Evolutionary conservation across 2,888 invertebrate genomes (phyloP), one percentile per base, ranked within the genome.

Genomic region (Sesia apiformis): DNA sequence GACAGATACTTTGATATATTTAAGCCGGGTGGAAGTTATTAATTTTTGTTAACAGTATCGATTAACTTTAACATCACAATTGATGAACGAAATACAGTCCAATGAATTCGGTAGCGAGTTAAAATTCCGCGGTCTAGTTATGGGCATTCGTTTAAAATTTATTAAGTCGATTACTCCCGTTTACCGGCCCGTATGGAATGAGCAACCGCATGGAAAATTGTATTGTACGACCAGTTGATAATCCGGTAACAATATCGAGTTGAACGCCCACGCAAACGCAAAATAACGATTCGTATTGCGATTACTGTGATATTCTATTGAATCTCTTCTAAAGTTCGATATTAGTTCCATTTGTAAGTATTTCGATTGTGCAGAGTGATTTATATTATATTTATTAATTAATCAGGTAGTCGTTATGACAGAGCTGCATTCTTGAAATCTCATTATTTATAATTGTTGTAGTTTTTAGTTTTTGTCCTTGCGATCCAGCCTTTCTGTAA

Each of bases 161-260:
- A 50, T 50, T 50, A 46, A 50, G 50, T 50, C 38, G 23, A 50
- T 50, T 50, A 50, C 39, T 38, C 50, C 38, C 38, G 39, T 7
- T 50, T 38, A 50, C 50, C 39, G 50, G 39, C 38, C 50, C 51
- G 39, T 46, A 52, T 46, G 43, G 52, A 41, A 39, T 4, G 40
- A 5, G 39, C 38, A 55, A 39, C 55, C 55, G 46, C 8, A 40
- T 43, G 52, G 55, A 55, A 55, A 55, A 55, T 55, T 55, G 55
- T 55, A 54, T 54, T 54, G 54, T 54, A 54, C 38, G 23, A 50
- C 50, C 40, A 46, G 46, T 46, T 46, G 46, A 46, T 46, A 46
- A 46, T 46, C 8, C 46, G 8, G 46, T 3, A 46, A 46, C 46
- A 46, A 46, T 46, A 46, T 46, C 46, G n/a, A n/a, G 46, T 23